Evolutionary conservation across 2,888 invertebrate species (phyloP), one percentile per base, ranked within the genome.

Genomic region (Linnaemya vulpina): DNA sequence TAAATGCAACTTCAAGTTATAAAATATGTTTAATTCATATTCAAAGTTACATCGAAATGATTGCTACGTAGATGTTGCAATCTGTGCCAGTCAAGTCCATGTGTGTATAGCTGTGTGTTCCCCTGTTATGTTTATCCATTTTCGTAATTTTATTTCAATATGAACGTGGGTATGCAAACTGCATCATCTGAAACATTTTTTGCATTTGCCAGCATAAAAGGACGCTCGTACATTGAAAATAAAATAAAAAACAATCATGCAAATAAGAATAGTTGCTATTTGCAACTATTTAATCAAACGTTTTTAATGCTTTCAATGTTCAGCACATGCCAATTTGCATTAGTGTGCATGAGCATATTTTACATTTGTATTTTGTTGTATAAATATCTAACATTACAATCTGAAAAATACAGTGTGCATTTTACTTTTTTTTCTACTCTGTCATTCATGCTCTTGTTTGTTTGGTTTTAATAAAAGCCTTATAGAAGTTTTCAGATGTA

Each of bases 231-330:
- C 30, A 53, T 25, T 49, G 7, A 49, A 38, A n/a, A n/a, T n/a
- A n/a, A 22, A 17, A 43, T 15, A n/a, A 0, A 43, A 53, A 35
- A 7, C 35, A 17, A 15, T n/a, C 30, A 49, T 49, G 17, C 11
- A 20, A 62, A 65, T 40, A 46, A 7, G 55, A 55, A 73, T 43
- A 20, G 22, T 55, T 75, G 53, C 68, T 46, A 70, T 63, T 81
- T 75, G n/a, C 53, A 68, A 75, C 35, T 81, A 75, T 81, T 81
- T 75, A 81, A 81, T 75, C 62, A 75, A 81, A 75, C 53, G 35
- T 35, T 63, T 74, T 70, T 68, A 81, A 81, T 81, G 81, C 62
- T 58, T 73, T 73, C 38, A 58, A 65, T 55, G 46, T 43, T 68
- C 38, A 30, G 5, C 30, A 30, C 30, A 30, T 30, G 30, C 30